Percentiles rank a stretch among this genome's conserved stretches.
These are phyloP conservation scores for Ageneiosus marmoratus DNA, from an alignment of 2,113 vertebrate species.

Conservation along the genomic window DNA sequence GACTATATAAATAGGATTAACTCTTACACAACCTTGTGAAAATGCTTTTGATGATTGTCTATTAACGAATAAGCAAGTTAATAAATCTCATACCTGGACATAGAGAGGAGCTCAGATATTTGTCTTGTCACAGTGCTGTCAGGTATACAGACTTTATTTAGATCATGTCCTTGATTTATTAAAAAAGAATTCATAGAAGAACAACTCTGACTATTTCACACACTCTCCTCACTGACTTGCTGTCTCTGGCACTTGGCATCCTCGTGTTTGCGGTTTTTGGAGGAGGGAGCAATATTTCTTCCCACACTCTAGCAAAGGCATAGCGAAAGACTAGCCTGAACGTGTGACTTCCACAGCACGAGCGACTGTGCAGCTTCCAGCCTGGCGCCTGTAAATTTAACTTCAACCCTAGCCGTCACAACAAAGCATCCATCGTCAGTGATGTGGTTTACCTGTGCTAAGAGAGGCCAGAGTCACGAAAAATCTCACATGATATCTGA, in stretches of 20 bases:
- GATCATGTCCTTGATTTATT: neutral
- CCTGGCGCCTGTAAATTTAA: slow-evolving; percentile 30
- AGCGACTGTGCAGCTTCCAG: slow-evolving; percentile 8
- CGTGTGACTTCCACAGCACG: slow-evolving; percentile 24
- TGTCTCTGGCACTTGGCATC: slow-evolving; percentile 45
- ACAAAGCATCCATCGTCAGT: slow-evolving; percentile 38
- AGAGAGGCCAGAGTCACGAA: neutral
- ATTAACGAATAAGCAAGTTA: neutral
- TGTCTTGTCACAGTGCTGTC: neutral
- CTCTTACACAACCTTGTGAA: neutral
- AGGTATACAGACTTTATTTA: slow-evolving; percentile 4
- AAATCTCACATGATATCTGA: neutral
- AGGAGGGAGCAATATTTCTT: slow-evolving; percentile 44
- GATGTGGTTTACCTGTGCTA: slow-evolving; percentile 26
- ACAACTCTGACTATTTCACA: slow-evolving; percentile 55
- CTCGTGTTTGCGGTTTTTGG: slow-evolving; percentile 38
- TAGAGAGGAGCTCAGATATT: neutral
- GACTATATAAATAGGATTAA: too few species aligned
- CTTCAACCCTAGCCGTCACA: slow-evolving; percentile 10
- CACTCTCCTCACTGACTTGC: slow-evolving; percentile 30
- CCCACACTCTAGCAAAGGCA: slow-evolving; percentile 24
- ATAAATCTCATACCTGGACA: neutral
- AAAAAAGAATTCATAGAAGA: slow-evolving; percentile 17
- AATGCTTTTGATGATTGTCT: neutral
- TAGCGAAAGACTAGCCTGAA: slow-evolving; percentile 31